Evolutionary conservation across 1,140 invertebrate genomes (phyloP), one percentile per base, ranked within the genome.

Genomic region (Calliopsis andreniformis): DNA sequence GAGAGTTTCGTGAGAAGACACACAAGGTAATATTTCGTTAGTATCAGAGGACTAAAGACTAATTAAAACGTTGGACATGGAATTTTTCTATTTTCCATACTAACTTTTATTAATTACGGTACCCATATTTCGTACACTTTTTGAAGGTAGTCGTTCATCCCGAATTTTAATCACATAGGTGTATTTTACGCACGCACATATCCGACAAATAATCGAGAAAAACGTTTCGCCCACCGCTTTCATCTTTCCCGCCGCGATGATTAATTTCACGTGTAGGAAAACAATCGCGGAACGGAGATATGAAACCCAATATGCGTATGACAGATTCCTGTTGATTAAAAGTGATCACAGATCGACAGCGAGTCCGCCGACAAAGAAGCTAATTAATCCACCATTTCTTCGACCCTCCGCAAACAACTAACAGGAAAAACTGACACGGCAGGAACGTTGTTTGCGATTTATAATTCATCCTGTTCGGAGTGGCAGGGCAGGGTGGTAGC

Each of bases 311-410:
- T 32, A 25, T 25, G 14, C 14, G 45, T 43, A 28, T n/a, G 28
- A 4, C 30, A 23, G 18, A 23, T 70, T 61, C 32, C 18, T 56
- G 43, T 14, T 16, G 8, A n/a, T n/a, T 1, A 0, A 30, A 8
- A 42, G 8, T 10, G 35, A 30, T 20, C n/a, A 1, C 10, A 12
- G 20, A 59, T 23, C n/a, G 32, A 39, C 53, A 5, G 6, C 3
- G 35, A 42, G 2, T 3, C 10, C 3, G 2, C 8, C 28, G 28
- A 49, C 55, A 61, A 14, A 72, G 71, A 43, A 45, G 10, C 16
- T 66, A 75, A 75, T 75, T 67, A 75, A 75, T 56, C 32, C 51
- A 8, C 12, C 5, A 25, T 25, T 55, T 67, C 49, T 66, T 67
- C 32, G 35, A 16, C 28, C 28, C 12, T 14, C 6, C 18, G 69